Evolutionary conservation across 1,140 invertebrate species (phyloP).

Genomic region (Chelonus insularis): DNA sequence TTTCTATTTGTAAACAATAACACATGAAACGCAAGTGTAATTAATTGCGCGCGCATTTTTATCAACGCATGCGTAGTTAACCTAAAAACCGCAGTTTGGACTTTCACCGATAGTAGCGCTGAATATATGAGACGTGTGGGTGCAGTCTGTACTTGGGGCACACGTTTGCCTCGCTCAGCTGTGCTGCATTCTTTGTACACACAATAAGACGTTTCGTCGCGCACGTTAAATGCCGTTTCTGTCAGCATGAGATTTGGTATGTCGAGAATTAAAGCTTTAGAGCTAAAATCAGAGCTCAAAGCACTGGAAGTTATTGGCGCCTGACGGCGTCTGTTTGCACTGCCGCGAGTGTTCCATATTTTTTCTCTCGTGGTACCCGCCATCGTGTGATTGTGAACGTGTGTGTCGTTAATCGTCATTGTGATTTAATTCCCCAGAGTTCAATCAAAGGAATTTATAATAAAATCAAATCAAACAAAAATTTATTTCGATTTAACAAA

Average conservation of each 20-base stretch:
- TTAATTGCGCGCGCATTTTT: too few relatives aligned
- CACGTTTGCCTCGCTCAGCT: constrained; percentile 6
- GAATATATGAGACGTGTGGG: not conserved
- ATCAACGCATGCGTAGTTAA: too few relatives aligned
- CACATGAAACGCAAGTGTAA: too few relatives aligned
- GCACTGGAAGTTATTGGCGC: constrained; percentile 32
- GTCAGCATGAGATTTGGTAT: constrained; percentile 39
- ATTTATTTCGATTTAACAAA: not conserved
- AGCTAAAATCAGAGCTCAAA: constrained; percentile 42
- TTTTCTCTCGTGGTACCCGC: not conserved
- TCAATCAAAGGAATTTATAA: not conserved
- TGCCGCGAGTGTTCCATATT: not conserved
- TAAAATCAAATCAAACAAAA: not conserved
- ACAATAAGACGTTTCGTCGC: not conserved
- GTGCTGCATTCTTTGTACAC: constrained; percentile 1
- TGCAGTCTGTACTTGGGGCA: constrained; percentile 40
- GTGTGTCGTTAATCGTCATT: not conserved
- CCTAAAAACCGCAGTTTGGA: too few relatives aligned
- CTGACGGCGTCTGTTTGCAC: constrained; percentile 31
- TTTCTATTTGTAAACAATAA: too few relatives aligned
- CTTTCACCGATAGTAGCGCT: not conserved
- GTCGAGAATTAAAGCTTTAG: constrained; percentile 41
- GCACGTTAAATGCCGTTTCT: constrained; percentile 26
- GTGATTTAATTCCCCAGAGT: not conserved
- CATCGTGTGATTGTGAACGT: not conserved